Evolutionary conservation across 2,888 invertebrate species (phyloP).

Genomic region (Sphaeridia pumilis): DNA sequence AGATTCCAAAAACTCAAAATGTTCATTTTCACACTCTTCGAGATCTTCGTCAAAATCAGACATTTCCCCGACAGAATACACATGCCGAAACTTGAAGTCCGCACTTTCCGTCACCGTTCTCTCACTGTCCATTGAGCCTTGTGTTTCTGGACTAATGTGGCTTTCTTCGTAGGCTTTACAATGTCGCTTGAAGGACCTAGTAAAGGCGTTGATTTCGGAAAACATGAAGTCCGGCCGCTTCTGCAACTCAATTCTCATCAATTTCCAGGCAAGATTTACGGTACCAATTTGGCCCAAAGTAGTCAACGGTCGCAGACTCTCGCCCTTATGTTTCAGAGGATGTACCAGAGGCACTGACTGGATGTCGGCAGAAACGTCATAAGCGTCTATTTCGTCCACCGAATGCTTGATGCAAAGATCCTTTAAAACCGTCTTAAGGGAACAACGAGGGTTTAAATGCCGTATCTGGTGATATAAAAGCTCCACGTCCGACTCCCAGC

Average conservation of each 20-base stretch:
- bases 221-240: slow-evolving; percentile 26
- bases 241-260: slow-evolving; percentile 18
- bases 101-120: slow-evolving; percentile 11
- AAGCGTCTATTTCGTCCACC: neutral
- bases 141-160: slow-evolving; percentile 13
- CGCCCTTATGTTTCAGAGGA: slow-evolving; percentile 30
- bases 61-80: neutral
- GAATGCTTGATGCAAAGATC: neutral
- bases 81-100: neutral
- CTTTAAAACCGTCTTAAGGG: slow-evolving; percentile 4
- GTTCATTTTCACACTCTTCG: slow-evolving; percentile 13
- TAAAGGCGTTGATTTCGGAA: slow-evolving; percentile 26
- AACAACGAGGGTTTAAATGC: slow-evolving; percentile 7
- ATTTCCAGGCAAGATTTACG: slow-evolving; percentile 24
- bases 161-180: slow-evolving; percentile 12
- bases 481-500: slow-evolving; percentile 9
- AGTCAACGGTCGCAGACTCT: slow-evolving; percentile 30
- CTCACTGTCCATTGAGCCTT: slow-evolving; percentile 13
- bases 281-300: slow-evolving; percentile 28
- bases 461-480: slow-evolving; percentile 7
- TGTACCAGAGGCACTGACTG: slow-evolving; percentile 25
- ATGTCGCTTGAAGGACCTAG: slow-evolving; percentile 20
- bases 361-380: slow-evolving; percentile 1
- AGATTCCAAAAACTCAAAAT: slow-evolving; percentile 6
- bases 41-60: neutral